These are phyloP conservation scores for Sciurus vulgaris DNA, from an alignment of 2,797 vertebrate genomes.

Conservation along the genomic window DNA sequence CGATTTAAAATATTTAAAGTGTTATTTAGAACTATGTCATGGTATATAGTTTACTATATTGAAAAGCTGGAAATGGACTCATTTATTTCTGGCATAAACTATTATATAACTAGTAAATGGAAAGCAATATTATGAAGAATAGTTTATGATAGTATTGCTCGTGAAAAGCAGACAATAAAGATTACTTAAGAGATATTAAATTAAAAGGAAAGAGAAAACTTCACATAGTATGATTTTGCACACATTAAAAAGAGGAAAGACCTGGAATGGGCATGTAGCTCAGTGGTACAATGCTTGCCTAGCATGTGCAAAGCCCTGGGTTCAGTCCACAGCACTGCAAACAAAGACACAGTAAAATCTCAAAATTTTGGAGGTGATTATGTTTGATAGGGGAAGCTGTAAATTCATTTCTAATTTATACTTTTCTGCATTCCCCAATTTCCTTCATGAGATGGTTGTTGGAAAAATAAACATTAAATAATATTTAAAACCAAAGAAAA, in stretches of 20 bases:
- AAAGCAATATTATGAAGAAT: not conserved
- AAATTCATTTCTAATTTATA: not conserved
- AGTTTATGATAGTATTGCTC: slow-evolving; percentile 28
- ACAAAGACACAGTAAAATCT: not conserved
- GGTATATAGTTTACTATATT: not conserved
- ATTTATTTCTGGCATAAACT: slow-evolving; percentile 35
- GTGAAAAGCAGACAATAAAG: not conserved
- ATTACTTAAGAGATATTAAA: not conserved
- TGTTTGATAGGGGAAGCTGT: not conserved
- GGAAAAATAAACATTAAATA: not conserved
- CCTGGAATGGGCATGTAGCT: not conserved
- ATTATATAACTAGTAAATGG: not conserved
- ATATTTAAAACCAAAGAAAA: slow-evolving; percentile 47
- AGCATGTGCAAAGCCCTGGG: not conserved
- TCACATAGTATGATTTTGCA: not conserved
- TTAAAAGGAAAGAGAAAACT: not conserved
- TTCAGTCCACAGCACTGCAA: not conserved
- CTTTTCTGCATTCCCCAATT: not conserved
- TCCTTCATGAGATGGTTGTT: not conserved
- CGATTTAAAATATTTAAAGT: slow-evolving; percentile 41
- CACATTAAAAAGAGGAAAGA: not conserved
- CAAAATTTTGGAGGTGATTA: not conserved
- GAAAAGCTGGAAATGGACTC: not conserved
- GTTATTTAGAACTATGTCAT: not conserved
- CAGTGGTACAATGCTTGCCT: not conserved